Evolutionary conservation across 2,888 invertebrate species (phyloP).

Genomic region (Drosophila pseudotalamancana): DNA sequence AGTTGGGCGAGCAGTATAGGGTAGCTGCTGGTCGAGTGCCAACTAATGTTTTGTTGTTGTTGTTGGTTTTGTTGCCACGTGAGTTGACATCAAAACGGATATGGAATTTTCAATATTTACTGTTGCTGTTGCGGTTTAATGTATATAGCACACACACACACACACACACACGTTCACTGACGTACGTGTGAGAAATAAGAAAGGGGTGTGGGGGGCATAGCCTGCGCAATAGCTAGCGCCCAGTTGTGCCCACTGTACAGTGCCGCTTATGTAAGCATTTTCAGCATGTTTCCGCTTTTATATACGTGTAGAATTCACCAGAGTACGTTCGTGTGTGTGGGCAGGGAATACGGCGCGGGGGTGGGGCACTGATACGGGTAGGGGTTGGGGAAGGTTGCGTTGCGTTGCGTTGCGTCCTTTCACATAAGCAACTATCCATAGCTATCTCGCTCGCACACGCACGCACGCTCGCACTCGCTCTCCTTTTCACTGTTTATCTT

Average conservation of each 20-base stretch:
- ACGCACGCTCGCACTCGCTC: not conserved
- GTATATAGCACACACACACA: constrained; percentile 55
- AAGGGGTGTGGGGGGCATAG: not conserved
- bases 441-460: not conserved
- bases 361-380: not conserved
- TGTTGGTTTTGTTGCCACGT: constrained; percentile 40
- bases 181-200: not conserved
- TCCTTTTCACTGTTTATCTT: not conserved
- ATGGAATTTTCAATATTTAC: constrained; percentile 79
- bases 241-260: constrained; percentile 31
- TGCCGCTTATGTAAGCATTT: constrained; percentile 72
- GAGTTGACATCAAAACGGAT: constrained; percentile 74
- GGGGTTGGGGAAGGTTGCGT: not conserved
- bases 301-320: constrained; percentile 54
- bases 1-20: no score
- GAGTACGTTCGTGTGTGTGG: constrained; percentile 22
- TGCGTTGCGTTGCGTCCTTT: constrained; percentile 11
- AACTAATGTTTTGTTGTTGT: constrained; percentile 15
- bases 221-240: constrained; percentile 49
- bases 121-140: constrained; percentile 63
- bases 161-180: constrained; percentile 13
- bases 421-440: constrained; percentile 27
- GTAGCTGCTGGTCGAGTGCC: not conserved
- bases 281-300: constrained; percentile 77
- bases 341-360: not conserved